phyloP scores from a whole-genome alignment of 2,888 invertebrate species.

The Yponomeuta malinellus region DNA sequence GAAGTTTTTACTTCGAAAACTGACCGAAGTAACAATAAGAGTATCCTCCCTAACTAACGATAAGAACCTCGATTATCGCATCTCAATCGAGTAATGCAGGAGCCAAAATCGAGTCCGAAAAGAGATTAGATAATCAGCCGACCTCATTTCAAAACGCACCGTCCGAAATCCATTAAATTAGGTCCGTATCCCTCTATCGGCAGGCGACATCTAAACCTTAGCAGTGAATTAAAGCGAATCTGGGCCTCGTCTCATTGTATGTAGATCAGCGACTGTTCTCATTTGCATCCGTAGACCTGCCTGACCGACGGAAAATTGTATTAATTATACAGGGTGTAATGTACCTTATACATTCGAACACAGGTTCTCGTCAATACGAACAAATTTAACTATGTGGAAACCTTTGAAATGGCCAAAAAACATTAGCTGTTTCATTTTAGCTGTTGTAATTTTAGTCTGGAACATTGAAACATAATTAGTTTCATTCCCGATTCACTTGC shows the following conservation, averaged over 20 bases:
- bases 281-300: constrained; percentile 52
- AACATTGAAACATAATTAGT: no score
- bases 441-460: no score
- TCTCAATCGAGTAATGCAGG: no score
- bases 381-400: no score
- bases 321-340: background rate
- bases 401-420: no score
- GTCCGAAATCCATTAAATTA: constrained; percentile 49
- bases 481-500: no score
- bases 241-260: constrained; percentile 67
- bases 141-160: background rate
- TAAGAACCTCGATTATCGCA: no score
- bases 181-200: constrained; percentile 47
- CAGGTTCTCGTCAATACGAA: no score
- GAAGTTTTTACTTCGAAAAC: no score
- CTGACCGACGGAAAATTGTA: constrained; percentile 27
- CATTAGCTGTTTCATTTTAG: no score
- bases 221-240: constrained; percentile 65
- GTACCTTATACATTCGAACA: background rate
- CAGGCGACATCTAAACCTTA: constrained; percentile 60
- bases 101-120: background rate
- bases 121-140: background rate
- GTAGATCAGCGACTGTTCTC: constrained; percentile 50
- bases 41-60: no score
- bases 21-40: no score